Evolutionary conservation across 2,797 vertebrate species (phyloP), one percentile per base, ranked within the genome.

Genomic region (Bovichtus diacanthus): DNA sequence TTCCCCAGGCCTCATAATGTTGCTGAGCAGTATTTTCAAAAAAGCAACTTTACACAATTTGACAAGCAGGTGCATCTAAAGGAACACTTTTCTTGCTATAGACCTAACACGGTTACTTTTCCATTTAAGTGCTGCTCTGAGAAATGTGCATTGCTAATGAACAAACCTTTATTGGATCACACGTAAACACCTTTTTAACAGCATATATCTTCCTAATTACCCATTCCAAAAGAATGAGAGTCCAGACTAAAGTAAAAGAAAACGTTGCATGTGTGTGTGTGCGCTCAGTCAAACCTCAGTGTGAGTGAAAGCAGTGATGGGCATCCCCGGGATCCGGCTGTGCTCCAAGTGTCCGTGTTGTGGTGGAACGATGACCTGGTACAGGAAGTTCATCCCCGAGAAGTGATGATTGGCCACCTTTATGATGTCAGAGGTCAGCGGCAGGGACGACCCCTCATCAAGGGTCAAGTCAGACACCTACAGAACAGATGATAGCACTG

Each of bases 331-430:
- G 82, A 95, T 92, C 78, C 49, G 90, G 49, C 91, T 95, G 80
- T 96, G 95, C 93, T 96, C 95, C 82, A 99, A 39, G 81, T 93
- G 95, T 11, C 97, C 96, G 6, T 96, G 92, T 61, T 93, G 93
- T 0, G 96, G 97, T 36, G 93, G 92, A 41, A 94, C 84, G 2
- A 92, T 83, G 70, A 98, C 91, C 87, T 95, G 72, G 88, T 96
- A 98, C 85, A 96, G 92, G 91, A 95, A 96, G 83, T 95, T 94
- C 83, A 96, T 88, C 76, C 90, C 94, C 61, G 90, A 87, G 71
- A 97, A 98, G 88, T 96, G 95, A 58, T 88, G 92, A 87, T 83
- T 95, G 55, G 89, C 70, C 56, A 98, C 94, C 85, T 90, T 95
- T 70, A 99, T 90, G 65, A 95, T 70, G 21, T 96, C 94, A 72